A percentile compares a stretch with the other conserved stretches of the same genome.
These are phyloP conservation scores for Aleiodes alternator DNA, from an alignment of 2,888 invertebrate genomes.

Conservation along the genomic window DNA sequence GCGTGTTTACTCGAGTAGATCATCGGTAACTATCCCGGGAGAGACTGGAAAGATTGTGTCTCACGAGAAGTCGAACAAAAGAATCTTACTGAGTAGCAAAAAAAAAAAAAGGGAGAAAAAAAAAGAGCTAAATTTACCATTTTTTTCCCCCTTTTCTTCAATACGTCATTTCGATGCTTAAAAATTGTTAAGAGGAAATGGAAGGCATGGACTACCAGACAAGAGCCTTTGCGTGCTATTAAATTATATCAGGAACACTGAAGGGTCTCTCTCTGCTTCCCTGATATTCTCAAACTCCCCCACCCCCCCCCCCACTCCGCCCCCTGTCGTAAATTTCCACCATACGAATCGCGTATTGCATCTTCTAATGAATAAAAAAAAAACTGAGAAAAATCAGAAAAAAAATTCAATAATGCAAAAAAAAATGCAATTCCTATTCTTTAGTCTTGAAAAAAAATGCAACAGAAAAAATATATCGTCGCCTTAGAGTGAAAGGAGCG, in stretches of 20 bases:
- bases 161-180: constrained; percentile 13
- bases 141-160: background rate
- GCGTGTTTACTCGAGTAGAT: constrained; percentile 72
- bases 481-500: too few species aligned
- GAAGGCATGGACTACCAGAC: constrained; percentile 29
- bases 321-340: constrained; percentile 24
- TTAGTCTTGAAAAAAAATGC: too few species aligned
- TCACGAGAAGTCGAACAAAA: constrained; percentile 21
- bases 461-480: too few species aligned
- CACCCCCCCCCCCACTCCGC: background rate
- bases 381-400: background rate
- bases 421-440: background rate
- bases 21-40: constrained; percentile 59
- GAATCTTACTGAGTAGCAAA: background rate
- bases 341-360: constrained; percentile 22
- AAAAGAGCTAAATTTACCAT: background rate
- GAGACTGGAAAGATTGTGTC: background rate
- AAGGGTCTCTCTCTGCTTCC: constrained; percentile 12
- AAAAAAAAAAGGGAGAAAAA: background rate
- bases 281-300: constrained; percentile 2
- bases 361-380: constrained; percentile 20
- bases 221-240: constrained; percentile 30
- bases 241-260: constrained; percentile 27
- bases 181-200: constrained; percentile 4
- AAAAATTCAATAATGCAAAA: constrained; percentile 9